Evolutionary conservation across 2,797 vertebrate species (phyloP), one percentile per base, ranked within the genome.

Genomic region (Pangasius larnaudii): DNA sequence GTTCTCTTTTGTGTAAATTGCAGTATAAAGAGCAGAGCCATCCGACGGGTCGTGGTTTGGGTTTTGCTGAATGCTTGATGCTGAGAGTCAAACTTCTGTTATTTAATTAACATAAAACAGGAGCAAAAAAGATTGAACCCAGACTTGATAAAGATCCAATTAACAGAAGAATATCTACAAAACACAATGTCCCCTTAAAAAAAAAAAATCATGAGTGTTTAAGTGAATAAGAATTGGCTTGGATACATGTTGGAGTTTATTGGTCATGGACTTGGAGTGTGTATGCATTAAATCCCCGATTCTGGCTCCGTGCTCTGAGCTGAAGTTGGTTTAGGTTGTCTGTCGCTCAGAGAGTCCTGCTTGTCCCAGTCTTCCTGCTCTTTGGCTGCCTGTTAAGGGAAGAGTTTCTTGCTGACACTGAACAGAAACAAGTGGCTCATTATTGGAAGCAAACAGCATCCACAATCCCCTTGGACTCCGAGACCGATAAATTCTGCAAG

Each of bases 321-420:
- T 24, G 22, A 27, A 39, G 56, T 80, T 1, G 3, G n/a, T 79
- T 33, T 79, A 56, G 49, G 56, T 59, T 39, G 10, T 59, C 33
- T 11, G 51, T 79, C 49, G 5, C 49, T 78, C 2, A 0, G 27
- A 51, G 72, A 27, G 53, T 58, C 77, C 33, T 19, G 1, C 18
- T 30, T 0, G 77, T 58, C 53, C 9, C n/a, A 1, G 0, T 59
- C 11, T 0, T 59, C 58, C 36, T 61, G 56, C 56, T 61, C 33
- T 81, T 81, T 61, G 22, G 22, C 33, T 59, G 33, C 13, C 58
- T 42, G 33, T 46, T 81, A 42, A 22, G 51, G 77, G 30, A 33
- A 61, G 56, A 81, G 58, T 27, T 42, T 89, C 88, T 78, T 89
- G 89, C 85, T 88, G 88, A 88, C 69, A 36, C 53, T 19, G 63